Evolutionary conservation across 2,797 vertebrate genomes (phyloP).

Genomic region (Atherinosoma microstoma): DNA sequence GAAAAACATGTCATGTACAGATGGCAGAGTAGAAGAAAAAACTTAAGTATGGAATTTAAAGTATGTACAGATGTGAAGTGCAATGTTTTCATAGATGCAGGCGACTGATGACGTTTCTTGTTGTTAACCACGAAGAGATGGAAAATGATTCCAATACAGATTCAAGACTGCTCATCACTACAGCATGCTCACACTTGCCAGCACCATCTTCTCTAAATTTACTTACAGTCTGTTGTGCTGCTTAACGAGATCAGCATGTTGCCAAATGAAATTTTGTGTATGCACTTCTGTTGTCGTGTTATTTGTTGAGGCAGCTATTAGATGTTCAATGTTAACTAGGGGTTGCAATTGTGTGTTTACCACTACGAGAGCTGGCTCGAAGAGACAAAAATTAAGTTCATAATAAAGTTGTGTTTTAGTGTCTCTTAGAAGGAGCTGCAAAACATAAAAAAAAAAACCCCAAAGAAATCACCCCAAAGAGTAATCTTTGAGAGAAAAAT

Average conservation of each 20-base stretch:
- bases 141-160: not conserved
- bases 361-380: not conserved
- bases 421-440: not conserved
- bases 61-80: not conserved
- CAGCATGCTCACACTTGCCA: not conserved
- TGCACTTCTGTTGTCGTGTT: not conserved
- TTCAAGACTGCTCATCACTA: not conserved
- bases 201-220: not conserved
- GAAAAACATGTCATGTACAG: constrained; percentile 11
- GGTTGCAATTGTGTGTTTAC: not conserved
- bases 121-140: not conserved
- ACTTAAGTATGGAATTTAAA: not conserved
- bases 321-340: not conserved
- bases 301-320: not conserved
- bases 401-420: not conserved
- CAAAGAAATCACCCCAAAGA: not conserved
- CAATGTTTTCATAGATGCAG: constrained; percentile 1
- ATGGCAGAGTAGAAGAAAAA: constrained; percentile 5
- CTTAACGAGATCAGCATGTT: not conserved
- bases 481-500: not conserved
- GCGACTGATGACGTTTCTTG: not conserved
- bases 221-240: not conserved
- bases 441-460: not conserved
- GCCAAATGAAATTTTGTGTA: not conserved
- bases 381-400: not conserved